These are phyloP conservation scores for Gerris lacustris DNA, from an alignment of 2,888 invertebrate species.

Conservation along the genomic window DNA sequence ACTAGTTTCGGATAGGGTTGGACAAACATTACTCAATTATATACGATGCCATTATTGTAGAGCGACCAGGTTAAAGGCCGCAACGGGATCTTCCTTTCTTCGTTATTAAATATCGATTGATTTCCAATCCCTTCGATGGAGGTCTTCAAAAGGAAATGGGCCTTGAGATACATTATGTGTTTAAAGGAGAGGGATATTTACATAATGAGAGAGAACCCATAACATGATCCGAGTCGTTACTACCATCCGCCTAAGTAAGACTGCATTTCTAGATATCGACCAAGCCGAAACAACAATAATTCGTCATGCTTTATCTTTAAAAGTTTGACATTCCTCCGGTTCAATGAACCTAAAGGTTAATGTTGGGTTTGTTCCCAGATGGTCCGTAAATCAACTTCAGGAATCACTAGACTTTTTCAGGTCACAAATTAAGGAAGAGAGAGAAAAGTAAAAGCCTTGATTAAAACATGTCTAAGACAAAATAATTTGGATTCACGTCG, in stretches of 20 bases:
- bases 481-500: neutral
- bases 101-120: neutral
- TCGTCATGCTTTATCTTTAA: neutral
- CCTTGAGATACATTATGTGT: no score
- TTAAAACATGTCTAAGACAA: neutral
- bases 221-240: neutral
- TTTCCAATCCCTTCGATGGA: no score
- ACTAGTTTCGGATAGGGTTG: no score
- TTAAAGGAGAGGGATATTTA: neutral
- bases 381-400: no score
- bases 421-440: no score
- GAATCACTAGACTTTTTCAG: no score
- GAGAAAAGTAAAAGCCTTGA: no score
- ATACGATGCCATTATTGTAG: neutral
- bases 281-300: neutral
- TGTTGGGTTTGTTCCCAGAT: neutral
- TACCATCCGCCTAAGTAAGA: neutral
- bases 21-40: neutral
- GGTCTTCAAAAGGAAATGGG: no score
- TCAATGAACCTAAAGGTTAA: neutral
- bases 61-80: neutral
- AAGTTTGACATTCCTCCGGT: neutral
- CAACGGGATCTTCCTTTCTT: neutral
- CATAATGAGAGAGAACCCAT: neutral
- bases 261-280: neutral